Evolutionary conservation across 2,113 vertebrate genomes (phyloP).

Genomic region (Sminthopsis crassicaudata): DNA sequence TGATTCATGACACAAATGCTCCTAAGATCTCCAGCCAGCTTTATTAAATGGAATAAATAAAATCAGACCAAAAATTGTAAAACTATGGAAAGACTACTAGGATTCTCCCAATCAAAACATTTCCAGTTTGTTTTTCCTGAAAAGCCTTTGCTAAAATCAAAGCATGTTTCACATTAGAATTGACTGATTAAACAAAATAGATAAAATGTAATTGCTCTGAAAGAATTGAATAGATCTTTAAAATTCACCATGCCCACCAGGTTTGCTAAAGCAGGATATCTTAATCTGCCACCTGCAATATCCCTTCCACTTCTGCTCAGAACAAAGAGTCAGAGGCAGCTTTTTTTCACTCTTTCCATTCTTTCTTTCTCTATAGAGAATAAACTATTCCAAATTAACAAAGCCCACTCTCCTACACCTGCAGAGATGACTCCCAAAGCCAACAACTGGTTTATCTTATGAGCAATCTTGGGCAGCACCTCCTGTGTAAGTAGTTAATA

Average conservation of each 20-base stretch:
- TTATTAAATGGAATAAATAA: conserved; percentile 75
- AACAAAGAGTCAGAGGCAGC: background rate
- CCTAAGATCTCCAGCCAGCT: conserved; percentile 11
- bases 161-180: conserved; percentile 62
- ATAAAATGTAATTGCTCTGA: conserved; percentile 47
- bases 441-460: background rate
- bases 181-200: conserved; percentile 68
- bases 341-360: background rate
- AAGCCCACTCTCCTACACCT: background rate
- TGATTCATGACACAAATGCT: conserved; percentile 50
- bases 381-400: background rate
- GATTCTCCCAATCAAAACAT: conserved; percentile 23
- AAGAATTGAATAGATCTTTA: conserved; percentile 25
- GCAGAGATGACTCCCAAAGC: background rate
- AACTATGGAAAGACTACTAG: background rate
- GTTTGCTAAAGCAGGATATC: conserved; percentile 59
- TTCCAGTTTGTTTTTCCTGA: conserved; percentile 50
- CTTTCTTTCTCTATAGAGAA: background rate
- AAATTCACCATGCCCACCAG: conserved; percentile 55
- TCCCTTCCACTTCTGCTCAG: too few relatives aligned
- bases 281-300: conserved; percentile 38
- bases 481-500: background rate
- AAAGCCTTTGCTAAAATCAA: conserved; percentile 69
- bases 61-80: conserved; percentile 24
- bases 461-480: background rate